phyloP scores from a whole-genome alignment of 1,140 invertebrate genomes.

The Rhyzopertha dominica region DNA sequence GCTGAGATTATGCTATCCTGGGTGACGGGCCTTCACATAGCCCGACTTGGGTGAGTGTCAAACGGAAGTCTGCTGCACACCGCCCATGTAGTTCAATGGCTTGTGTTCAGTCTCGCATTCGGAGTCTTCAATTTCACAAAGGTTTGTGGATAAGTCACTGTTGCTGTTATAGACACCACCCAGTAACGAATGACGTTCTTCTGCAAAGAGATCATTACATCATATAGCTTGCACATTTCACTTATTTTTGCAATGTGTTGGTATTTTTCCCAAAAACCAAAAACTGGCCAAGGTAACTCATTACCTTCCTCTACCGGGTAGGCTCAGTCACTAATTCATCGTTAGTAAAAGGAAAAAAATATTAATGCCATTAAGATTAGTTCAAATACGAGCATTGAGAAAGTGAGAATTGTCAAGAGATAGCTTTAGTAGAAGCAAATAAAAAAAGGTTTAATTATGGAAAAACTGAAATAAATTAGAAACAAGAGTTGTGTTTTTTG shows the following conservation, averaged over 20 bases:
- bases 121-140: slow-evolving; percentile 92
- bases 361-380: too few species aligned
- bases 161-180: slow-evolving; percentile 63
- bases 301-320: too few species aligned
- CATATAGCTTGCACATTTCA: slow-evolving; percentile 2
- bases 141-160: slow-evolving; percentile 79
- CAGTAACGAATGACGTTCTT: slow-evolving; percentile 71
- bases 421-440: too few species aligned
- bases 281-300: too few species aligned
- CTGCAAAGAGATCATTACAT: too few species aligned
- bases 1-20: slow-evolving; percentile 30
- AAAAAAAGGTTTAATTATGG: too few species aligned
- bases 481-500: too few species aligned
- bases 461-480: too few species aligned
- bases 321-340: too few species aligned
- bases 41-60: slow-evolving; percentile 44
- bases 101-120: slow-evolving; percentile 63
- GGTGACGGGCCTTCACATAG: slow-evolving; percentile 25
- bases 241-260: background rate
- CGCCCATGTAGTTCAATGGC: slow-evolving; percentile 49
- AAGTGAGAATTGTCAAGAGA: too few species aligned
- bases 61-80: slow-evolving; percentile 56
- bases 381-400: too few species aligned
- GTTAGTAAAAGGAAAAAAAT: too few species aligned
- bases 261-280: slow-evolving; percentile 1